phyloP scores from a whole-genome alignment of 2,113 vertebrate genomes.

The Peromyscus maniculatus region DNA sequence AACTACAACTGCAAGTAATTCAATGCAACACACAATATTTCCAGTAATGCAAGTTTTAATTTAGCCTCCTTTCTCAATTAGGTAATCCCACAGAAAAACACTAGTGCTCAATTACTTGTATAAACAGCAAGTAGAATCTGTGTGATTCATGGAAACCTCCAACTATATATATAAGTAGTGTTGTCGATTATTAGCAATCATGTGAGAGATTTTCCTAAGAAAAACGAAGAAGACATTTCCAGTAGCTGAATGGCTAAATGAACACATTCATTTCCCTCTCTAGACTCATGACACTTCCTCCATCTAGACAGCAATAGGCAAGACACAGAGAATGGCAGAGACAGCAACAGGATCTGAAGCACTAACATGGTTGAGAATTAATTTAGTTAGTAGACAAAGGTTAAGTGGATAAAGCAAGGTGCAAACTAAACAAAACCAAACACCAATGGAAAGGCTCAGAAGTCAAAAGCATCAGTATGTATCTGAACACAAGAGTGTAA shows the following conservation, averaged over 20 bases:
- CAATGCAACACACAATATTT: neutral
- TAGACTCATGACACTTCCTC: neutral
- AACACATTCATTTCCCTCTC: slow-evolving; percentile 49
- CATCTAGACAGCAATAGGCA: neutral
- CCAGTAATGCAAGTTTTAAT: neutral
- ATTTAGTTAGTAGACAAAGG: slow-evolving; percentile 29
- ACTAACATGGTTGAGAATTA: neutral
- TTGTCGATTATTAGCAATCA: slow-evolving; percentile 5
- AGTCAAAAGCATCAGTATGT: neutral
- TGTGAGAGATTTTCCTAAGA: slow-evolving; percentile 24
- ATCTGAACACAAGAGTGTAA: neutral
- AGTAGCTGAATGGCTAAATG: slow-evolving; percentile 9
- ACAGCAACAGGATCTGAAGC: neutral
- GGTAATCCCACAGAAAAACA: slow-evolving; percentile 38
- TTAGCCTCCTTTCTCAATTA: slow-evolving; percentile 38
- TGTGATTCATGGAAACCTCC: slow-evolving; percentile 10
- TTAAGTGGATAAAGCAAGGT: neutral
- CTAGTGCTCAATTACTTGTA: neutral
- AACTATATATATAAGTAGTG: neutral
- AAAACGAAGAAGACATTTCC: slow-evolving; percentile 44
- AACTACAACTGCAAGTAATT: neutral
- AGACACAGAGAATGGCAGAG: neutral
- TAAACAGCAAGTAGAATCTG: slow-evolving; percentile 20
- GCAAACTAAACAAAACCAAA: neutral
- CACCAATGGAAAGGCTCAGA: neutral